These are phyloP conservation scores for Ptychochromis oligacanthus DNA, from an alignment of 2,113 vertebrate genomes.

Conservation along the genomic window DNA sequence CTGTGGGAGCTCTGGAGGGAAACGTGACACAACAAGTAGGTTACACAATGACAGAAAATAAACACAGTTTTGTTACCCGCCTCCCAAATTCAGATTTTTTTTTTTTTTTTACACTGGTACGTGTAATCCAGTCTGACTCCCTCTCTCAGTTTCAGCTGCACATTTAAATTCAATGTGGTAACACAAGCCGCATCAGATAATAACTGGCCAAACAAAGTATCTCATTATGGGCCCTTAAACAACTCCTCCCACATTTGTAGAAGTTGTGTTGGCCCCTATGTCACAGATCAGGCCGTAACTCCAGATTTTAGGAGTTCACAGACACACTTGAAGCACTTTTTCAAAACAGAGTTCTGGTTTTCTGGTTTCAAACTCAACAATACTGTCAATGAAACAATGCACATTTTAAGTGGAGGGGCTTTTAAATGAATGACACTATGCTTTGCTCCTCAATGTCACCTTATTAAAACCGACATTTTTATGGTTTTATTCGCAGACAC, in stretches of 20 bases:
- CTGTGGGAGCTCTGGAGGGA: slow-evolving; percentile 15
- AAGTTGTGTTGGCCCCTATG: no score
- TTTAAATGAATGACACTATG: not conserved
- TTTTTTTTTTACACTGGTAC: not conserved
- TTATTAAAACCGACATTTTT: not conserved
- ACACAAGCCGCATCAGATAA: no score
- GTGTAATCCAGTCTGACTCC: not conserved
- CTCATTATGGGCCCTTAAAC: no score
- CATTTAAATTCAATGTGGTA: no score
- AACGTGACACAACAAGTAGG: not conserved
- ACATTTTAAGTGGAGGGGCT: not conserved
- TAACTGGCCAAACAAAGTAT: no score
- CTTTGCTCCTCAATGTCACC: not conserved
- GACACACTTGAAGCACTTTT: no score
- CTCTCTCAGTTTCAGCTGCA: no score
- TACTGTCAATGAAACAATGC: not conserved
- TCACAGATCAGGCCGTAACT: no score
- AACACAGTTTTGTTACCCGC: not conserved
- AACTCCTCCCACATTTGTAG: no score
- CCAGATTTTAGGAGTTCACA: no score
- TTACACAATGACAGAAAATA: not conserved
- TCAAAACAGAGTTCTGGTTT: not conserved
- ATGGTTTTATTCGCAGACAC: not conserved
- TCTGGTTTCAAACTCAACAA: not conserved
- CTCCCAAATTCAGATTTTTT: not conserved